phyloP scores from a whole-genome alignment of 1,140 invertebrate genomes.

The Argopecten irradians region DNA sequence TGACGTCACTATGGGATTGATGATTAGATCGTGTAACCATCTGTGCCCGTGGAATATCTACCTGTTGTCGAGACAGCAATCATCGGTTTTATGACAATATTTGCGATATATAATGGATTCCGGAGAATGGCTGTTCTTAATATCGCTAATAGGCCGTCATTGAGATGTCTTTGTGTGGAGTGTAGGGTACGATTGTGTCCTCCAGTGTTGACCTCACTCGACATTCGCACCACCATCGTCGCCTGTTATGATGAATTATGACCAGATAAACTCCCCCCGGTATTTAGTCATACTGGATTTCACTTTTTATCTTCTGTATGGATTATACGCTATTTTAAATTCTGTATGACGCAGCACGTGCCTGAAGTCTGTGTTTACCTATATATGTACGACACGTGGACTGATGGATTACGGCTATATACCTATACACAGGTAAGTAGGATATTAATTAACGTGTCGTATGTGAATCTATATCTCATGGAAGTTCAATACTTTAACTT shows the following conservation, averaged over 20 bases:
- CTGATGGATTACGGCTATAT: not conserved
- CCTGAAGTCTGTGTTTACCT: not conserved
- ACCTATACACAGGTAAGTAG: not conserved
- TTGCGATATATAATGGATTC: conserved; percentile 2
- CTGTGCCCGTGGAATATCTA: not conserved
- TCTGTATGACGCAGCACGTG: not conserved
- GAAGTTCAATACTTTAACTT: too few species aligned
- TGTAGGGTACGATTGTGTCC: not conserved
- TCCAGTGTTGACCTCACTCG: not conserved
- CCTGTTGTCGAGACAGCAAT: not conserved
- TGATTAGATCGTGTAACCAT: not conserved
- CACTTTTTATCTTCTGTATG: not conserved
- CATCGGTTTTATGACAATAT: not conserved
- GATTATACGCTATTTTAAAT: not conserved
- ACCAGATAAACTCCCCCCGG: not conserved
- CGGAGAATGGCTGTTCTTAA: not conserved
- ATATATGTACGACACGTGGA: not conserved
- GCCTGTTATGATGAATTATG: not conserved
- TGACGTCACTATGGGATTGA: not conserved
- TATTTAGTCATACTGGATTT: not conserved
- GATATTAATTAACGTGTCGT: not conserved
- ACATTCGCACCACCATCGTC: not conserved
- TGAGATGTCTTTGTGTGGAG: not conserved
- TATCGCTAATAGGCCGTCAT: not conserved
- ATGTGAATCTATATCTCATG: too few species aligned